A percentile compares a stretch with the other conserved stretches of the same genome.
Evolutionary conservation across 2,113 vertebrate species (phyloP).

Genomic region (Phaethornis superciliosus): DNA sequence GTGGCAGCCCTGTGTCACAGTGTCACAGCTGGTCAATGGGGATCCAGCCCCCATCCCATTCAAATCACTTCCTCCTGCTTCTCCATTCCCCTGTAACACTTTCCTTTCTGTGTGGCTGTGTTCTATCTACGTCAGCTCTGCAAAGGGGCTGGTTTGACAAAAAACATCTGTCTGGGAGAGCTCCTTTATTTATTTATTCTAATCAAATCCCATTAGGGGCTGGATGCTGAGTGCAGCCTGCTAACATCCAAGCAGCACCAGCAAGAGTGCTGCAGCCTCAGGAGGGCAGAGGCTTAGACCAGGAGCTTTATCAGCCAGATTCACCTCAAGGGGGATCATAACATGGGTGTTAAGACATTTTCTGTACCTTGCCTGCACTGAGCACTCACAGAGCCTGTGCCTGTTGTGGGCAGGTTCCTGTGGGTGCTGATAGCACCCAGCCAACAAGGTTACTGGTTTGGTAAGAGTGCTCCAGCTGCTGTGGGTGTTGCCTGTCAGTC

Average conservation of each 20-base stretch:
- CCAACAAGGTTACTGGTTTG: background rate
- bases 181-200: background rate
- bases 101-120: background rate
- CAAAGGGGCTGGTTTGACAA: background rate
- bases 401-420: background rate
- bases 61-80: background rate
- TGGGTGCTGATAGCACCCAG: background rate
- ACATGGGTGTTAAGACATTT: fast-evolving
- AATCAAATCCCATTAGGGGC: background rate
- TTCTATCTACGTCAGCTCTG: background rate
- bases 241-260: background rate
- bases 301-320: background rate
- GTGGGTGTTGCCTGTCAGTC: fast-evolving
- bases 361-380: background rate
- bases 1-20: background rate
- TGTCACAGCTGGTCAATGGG: background rate
- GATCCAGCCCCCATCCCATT: background rate
- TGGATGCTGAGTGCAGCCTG: background rate
- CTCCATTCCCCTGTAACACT: fast-evolving
- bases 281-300: background rate
- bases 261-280: fast-evolving
- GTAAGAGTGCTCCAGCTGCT: background rate
- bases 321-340: background rate
- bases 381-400: fast-evolving
- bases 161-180: background rate